These are phyloP conservation scores for Gymnothorax reevesii DNA, from an alignment of 2,797 vertebrate genomes.

Conservation along the genomic window DNA sequence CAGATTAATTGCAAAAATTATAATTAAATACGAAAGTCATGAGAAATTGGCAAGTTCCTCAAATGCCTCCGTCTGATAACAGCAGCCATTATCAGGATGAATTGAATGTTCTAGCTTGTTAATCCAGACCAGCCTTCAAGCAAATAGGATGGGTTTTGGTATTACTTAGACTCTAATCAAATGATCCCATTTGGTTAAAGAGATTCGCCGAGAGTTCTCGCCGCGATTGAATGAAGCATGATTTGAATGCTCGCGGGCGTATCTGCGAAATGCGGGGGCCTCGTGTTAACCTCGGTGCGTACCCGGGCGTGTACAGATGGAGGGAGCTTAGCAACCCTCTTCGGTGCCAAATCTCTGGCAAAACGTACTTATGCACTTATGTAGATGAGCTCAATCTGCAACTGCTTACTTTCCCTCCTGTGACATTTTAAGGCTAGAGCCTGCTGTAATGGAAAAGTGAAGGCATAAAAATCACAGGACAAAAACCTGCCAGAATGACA, in stretches of 20 bases:
- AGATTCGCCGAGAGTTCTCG: background rate
- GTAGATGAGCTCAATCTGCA: background rate
- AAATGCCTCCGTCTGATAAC: background rate
- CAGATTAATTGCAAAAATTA: background rate
- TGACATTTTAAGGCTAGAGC: slow-evolving; percentile 7
- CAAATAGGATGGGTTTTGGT: background rate
- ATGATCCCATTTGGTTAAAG: background rate
- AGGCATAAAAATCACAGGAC: slow-evolving; percentile 6
- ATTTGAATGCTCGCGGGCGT: background rate
- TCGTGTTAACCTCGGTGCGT: background rate
- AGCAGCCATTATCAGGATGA: background rate
- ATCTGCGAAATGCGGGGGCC: background rate
- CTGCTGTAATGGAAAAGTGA: background rate
- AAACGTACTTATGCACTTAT: slow-evolving; percentile 5
- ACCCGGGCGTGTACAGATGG: background rate
- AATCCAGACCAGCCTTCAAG: background rate
- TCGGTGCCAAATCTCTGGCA: background rate
- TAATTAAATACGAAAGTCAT: background rate
- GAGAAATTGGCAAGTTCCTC: background rate
- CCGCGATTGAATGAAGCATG: background rate
- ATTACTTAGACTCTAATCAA: slow-evolving; percentile 4
- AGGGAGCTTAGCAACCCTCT: background rate
- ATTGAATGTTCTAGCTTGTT: background rate
- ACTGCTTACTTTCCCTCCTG: background rate
- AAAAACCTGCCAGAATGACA: background rate